A percentile compares a stretch with the other conserved stretches of the same genome.
These are phyloP conservation scores for Cetoscarus ocellatus DNA, from an alignment of 2,797 vertebrate genomes.

Conservation along the genomic window DNA sequence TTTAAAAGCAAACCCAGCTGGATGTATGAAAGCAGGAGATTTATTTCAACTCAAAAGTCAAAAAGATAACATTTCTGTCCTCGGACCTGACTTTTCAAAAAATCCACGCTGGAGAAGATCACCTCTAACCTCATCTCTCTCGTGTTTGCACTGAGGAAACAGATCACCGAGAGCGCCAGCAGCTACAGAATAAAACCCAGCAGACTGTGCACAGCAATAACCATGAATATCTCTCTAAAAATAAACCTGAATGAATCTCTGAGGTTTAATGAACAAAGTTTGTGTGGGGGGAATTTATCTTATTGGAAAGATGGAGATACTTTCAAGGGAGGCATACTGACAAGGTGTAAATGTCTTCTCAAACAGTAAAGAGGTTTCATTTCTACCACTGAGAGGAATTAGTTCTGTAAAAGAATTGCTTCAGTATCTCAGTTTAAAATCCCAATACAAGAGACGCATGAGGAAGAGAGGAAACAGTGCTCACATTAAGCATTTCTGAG, in stretches of 20 bases:
- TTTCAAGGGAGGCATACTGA: constrained; percentile 62
- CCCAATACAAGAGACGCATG: constrained; percentile 2
- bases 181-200: constrained; percentile 54
- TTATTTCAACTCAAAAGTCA: constrained; percentile 55
- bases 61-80: constrained; percentile 30
- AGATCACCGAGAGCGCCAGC: constrained; percentile 20
- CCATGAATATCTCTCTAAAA: constrained; percentile 58
- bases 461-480: constrained; percentile 12
- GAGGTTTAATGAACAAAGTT: constrained; percentile 68
- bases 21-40: constrained; percentile 57
- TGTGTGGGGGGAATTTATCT: constrained; percentile 59
- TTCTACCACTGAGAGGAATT: constrained; percentile 51
- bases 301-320: constrained; percentile 64
- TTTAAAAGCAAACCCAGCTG: constrained; percentile 39
- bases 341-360: constrained; percentile 56
- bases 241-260: constrained; percentile 66
- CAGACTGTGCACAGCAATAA: constrained; percentile 30
- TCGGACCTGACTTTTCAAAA: constrained; percentile 41
- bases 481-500: constrained; percentile 3
- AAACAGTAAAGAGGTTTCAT: constrained; percentile 50
- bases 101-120: constrained; percentile 39
- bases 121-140: constrained; percentile 53
- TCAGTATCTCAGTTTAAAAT: constrained; percentile 48
- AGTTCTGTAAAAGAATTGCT: constrained; percentile 42
- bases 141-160: constrained; percentile 48